phyloP scores from a whole-genome alignment of 2,888 invertebrate genomes.

The Operophtera brumata region DNA sequence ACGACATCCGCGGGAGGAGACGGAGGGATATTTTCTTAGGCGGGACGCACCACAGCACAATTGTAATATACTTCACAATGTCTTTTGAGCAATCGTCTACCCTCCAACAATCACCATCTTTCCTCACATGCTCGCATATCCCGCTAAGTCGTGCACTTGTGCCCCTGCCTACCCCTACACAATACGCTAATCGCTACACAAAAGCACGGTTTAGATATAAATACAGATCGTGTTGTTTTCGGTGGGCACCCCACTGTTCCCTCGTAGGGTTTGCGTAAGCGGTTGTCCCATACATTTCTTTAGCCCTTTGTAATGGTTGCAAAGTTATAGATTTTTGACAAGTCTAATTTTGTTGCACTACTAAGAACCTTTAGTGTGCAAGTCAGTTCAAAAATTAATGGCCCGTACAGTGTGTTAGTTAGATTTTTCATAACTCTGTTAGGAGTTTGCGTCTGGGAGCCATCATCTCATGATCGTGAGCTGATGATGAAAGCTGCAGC shows the following conservation, averaged over 20 bases:
- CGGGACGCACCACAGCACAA: too few relatives aligned
- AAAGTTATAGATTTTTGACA: neutral
- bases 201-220: conserved; percentile 75
- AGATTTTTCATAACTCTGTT: too few relatives aligned
- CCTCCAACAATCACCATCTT: neutral
- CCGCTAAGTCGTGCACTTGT: conserved; percentile 59
- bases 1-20: too few relatives aligned
- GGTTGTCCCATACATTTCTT: conserved; percentile 11
- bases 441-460: too few relatives aligned
- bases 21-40: too few relatives aligned
- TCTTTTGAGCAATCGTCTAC: neutral
- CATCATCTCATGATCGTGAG: too few relatives aligned
- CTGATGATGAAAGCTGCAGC: too few relatives aligned
- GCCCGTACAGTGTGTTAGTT: too few relatives aligned
- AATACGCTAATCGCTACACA: conserved; percentile 76
- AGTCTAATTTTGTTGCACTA: neutral
- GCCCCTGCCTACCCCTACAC: conserved; percentile 42
- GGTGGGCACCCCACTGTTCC: conserved; percentile 56
- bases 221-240: conserved; percentile 80
- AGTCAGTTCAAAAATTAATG: too few relatives aligned
- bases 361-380: too few relatives aligned
- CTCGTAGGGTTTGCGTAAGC: conserved; percentile 36
- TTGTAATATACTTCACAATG: too few relatives aligned
- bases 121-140: conserved; percentile 5
- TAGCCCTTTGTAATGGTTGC: conserved; percentile 1